Percentiles rank a stretch among this genome's conserved stretches.
Conservation (phyloP, 2,888 invertebrate genomes). For the Lycophotia porphyrea region DNA sequence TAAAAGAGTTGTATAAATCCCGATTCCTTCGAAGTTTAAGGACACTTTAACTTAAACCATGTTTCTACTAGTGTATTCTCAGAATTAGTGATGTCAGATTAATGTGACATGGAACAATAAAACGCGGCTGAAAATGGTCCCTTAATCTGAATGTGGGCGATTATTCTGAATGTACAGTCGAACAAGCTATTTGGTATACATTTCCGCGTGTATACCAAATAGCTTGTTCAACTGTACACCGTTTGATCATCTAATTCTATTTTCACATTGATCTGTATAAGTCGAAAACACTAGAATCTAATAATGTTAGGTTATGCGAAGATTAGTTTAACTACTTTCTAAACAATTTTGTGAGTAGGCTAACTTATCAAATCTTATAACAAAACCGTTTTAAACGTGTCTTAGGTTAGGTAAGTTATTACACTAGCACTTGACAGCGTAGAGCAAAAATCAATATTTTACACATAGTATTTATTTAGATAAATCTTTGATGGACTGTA, state of each 20-base stretch:
- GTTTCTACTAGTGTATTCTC: conserved; percentile 48
- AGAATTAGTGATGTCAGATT: conserved; percentile 58
- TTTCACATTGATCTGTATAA: conserved; percentile 53
- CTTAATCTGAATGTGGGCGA: conserved; percentile 64
- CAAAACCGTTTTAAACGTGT: neutral
- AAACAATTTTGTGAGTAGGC: neutral
- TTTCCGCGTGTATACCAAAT: too few relatives aligned
- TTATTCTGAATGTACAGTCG: conserved; percentile 59
- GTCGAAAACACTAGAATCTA: neutral
- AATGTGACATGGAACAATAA: conserved; percentile 63
- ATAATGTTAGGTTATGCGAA: neutral
- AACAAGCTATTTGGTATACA: too few relatives aligned
- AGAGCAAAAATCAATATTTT: neutral
- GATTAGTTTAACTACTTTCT: neutral
- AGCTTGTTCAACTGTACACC: too few relatives aligned
- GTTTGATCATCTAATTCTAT: conserved; percentile 54
- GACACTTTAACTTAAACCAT: conserved; percentile 6
- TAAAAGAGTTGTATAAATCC: conserved; percentile 21
- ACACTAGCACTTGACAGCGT: neutral
- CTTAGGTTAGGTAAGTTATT: neutral
- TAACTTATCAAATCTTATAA: neutral
- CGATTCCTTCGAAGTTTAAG: conserved; percentile 20
- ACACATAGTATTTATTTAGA: neutral
- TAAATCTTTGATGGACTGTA: too few relatives aligned
- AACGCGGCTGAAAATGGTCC: conserved; percentile 61